Base-by-base conservation (phyloP, 1,140 invertebrate species). In the Trichogramma pretiosum region DNA sequence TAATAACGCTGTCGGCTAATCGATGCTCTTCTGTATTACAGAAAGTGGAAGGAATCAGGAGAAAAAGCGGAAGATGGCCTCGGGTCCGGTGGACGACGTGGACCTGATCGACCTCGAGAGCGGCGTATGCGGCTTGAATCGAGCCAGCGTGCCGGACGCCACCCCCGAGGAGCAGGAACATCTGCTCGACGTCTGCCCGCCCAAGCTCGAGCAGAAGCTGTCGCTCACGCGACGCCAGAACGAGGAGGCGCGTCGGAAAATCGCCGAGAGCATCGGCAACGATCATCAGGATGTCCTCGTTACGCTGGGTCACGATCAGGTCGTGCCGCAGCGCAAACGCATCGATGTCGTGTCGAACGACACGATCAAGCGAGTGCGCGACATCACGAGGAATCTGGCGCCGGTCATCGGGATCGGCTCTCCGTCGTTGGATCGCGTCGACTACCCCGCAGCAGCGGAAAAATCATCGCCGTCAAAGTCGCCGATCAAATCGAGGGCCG, bases 291-390 rank as follows among this genome's bases (percentile, higher is more conserved):
- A 66, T 10, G 57, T 70, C 2, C 43, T 72, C 13, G 65, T 72
- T 22, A 72, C 65, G 3, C 42, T 72, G 14, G 68, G 68, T 3
- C 68, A 72, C 30, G 69, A 72, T 37, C 61, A 70, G 30, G 58
- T 68, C 0, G 61, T 72, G 1, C 67, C 69, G 5, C 54, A 59
- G 2, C 52, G 60, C 0, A 69, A 68, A 30, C 56, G 67, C 24
- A 72, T 72, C 34, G 69, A 72, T 46, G 67, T 72, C 0, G 68
- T 70, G 5, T 72, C 68, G 1, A 64, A 62, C 13, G 68, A 72
- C 38, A 72, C 69, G 4, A 70, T 72, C 17, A 70, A 69, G 32
- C 57, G 69, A 0, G 57, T 72, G 1, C 59, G 65, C 2, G 63
- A 69, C 33, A 72, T 72, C 19, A 72, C 69, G 3, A 68, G 60